Percentiles rank a stretch among this genome's conserved stretches.
phyloP scores from a whole-genome alignment of 2,888 invertebrate genomes.

The Ditylenchus weischeri region DNA sequence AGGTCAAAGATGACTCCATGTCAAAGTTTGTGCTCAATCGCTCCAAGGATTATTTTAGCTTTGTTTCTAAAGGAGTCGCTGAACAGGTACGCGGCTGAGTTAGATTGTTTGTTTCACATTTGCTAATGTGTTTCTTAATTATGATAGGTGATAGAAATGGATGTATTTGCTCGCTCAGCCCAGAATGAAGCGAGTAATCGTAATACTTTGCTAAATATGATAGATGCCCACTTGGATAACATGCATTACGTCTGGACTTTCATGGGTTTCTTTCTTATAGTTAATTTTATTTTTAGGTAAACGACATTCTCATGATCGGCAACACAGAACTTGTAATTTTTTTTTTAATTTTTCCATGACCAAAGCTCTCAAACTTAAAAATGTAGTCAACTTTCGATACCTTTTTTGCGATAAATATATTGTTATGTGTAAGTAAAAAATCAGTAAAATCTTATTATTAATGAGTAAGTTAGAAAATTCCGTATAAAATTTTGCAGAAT shows the following conservation, averaged over 20 bases:
- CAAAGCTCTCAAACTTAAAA: not conserved
- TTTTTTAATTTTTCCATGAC: not conserved
- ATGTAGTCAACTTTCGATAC: too few relatives aligned
- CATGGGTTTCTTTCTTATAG: too few relatives aligned
- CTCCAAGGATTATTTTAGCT: conserved; percentile 37
- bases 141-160: conserved; percentile 71
- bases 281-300: conserved; percentile 59
- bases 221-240: conserved; percentile 86
- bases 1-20: conserved; percentile 51
- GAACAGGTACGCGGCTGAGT: conserved; percentile 72
- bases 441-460: too few relatives aligned
- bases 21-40: conserved; percentile 39
- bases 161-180: conserved; percentile 81
- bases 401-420: too few relatives aligned
- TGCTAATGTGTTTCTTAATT: too few relatives aligned
- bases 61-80: conserved; percentile 94
- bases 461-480: too few relatives aligned
- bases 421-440: too few relatives aligned
- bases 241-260: conserved; percentile 75
- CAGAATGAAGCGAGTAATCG: conserved; percentile 77
- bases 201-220: conserved; percentile 48
- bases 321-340: conserved; percentile 38
- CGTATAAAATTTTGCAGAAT: not conserved
- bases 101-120: too few relatives aligned
- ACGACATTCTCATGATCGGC: conserved; percentile 77